These are phyloP conservation scores for Stylophora pistillata DNA, from an alignment of 64 coral and sea anemone genomes.

Conservation along the genomic window DNA sequence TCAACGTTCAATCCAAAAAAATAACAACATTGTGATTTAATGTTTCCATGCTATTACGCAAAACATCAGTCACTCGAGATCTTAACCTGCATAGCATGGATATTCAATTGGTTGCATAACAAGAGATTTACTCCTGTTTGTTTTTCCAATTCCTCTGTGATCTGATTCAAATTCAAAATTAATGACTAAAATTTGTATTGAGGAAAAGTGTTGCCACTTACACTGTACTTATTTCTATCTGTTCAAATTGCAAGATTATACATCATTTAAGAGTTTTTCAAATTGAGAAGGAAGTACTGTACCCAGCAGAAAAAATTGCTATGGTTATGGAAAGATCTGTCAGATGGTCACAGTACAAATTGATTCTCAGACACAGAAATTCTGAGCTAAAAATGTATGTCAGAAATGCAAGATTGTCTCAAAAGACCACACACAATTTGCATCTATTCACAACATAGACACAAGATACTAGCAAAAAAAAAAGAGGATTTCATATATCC, in stretches of 20 bases:
- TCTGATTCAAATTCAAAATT: constrained; percentile 13
- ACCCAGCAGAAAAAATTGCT: no score
- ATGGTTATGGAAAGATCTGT: no score
- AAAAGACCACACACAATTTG: neutral
- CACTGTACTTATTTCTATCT: neutral
- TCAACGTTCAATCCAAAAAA: neutral
- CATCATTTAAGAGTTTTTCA: neutral
- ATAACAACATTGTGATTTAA: neutral
- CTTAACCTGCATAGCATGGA: neutral
- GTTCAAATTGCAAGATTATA: neutral
- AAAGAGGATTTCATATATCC: neutral
- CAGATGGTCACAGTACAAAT: no score
- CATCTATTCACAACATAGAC: neutral
- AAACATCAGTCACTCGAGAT: neutral
- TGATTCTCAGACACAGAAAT: no score
- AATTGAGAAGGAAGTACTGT: neutral
- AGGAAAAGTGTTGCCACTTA: neutral
- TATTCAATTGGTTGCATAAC: neutral
- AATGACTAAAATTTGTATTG: neutral
- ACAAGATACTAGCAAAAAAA: neutral
- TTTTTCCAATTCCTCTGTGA: neutral
- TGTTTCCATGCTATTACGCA: neutral
- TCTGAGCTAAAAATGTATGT: neutral
- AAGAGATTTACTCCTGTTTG: neutral
- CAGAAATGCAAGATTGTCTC: neutral